Evolutionary conservation across 2,113 vertebrate genomes (phyloP).

Genomic region (Gadus chalcogrammus): DNA sequence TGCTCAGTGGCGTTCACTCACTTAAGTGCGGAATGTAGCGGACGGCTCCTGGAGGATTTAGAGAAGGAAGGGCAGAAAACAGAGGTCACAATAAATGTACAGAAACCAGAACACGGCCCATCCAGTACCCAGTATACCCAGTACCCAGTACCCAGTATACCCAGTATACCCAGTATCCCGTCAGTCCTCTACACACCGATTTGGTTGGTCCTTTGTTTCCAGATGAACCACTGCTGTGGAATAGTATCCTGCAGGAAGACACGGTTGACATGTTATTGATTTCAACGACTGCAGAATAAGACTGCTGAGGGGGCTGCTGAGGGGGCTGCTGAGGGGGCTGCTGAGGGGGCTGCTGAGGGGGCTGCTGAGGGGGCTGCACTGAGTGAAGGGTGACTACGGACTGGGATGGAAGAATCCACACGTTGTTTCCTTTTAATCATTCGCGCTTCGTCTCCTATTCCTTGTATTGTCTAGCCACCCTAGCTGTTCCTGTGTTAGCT

Average conservation of each 20-base stretch:
- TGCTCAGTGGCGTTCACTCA: slow-evolving; percentile 29
- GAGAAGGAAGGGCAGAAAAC: not conserved
- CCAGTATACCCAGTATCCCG: not conserved
- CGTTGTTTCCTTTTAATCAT: too few species aligned
- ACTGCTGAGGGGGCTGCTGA: too few species aligned
- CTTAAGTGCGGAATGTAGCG: slow-evolving; percentile 71
- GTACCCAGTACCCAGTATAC: not conserved
- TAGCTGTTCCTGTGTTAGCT: too few species aligned
- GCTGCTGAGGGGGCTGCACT: too few species aligned
- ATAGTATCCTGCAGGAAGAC: slow-evolving; percentile 62
- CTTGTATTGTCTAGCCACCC: too few species aligned
- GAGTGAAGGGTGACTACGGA: too few species aligned
- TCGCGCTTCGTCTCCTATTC: too few species aligned
- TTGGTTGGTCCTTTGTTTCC: slow-evolving; percentile 74
- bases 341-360: too few species aligned
- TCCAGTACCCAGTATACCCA: too few species aligned
- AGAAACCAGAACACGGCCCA: not conserved
- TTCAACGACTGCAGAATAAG: not conserved
- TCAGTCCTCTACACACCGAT: slow-evolving; percentile 55
- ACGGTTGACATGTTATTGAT: not conserved
- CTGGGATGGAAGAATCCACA: too few species aligned
- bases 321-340: too few species aligned
- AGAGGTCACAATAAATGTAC: not conserved
- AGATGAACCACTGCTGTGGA: slow-evolving; percentile 74
- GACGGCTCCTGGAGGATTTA: slow-evolving; percentile 59